Evolutionary conservation across 2,888 invertebrate genomes (phyloP), one percentile per base, ranked within the genome.

Genomic region (Cyclophora albipunctata): DNA sequence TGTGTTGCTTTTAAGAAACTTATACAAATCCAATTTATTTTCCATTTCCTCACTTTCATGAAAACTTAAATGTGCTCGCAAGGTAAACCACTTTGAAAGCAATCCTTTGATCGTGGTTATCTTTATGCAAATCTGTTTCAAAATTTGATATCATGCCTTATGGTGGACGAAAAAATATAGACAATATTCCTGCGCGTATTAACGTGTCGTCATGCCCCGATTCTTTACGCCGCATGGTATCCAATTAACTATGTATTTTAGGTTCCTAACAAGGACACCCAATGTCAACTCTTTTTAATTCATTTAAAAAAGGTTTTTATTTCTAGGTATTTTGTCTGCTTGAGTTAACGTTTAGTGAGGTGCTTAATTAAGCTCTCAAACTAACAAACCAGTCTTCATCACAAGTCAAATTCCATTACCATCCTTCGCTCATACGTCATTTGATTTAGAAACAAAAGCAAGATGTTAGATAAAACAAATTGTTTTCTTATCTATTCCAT

Each of bases 21-120:
- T 81, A 81, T 81, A 81, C 79, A 82, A 84, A 87, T 84, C 75
- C 81, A 87, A 87, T 87, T 88, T 88, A 87, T 87, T 84, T 88
- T 80, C 88, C 85, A 87, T 88, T 87, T 84, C 81, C 86, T 72
- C 82, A 88, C 83, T 84, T 20, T 83, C 83, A 82, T 86, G 85
- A 84, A 85, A 87, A 86, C 84, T 87, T 87, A 87, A 88, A 87
- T 84, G 84, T 84, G 84, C 73, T 85, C 75, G 75, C 80, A 75
- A 84, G 85, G 84, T 87, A 84, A 82, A 84, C 84, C 88, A 85
- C 84, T 84, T 79, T 84, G 75, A 80, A 72, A 82, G 84, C 81
- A 80, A 85, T 86, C 81, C 87, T 88, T 87, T 88, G 88, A 87
- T 84, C 79, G 73, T 59, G 77, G 69, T 82, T 83, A 85, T 84